Evolutionary conservation across 1,140 invertebrate genomes (phyloP).

Genomic region (Dufourea novaeangliae): DNA sequence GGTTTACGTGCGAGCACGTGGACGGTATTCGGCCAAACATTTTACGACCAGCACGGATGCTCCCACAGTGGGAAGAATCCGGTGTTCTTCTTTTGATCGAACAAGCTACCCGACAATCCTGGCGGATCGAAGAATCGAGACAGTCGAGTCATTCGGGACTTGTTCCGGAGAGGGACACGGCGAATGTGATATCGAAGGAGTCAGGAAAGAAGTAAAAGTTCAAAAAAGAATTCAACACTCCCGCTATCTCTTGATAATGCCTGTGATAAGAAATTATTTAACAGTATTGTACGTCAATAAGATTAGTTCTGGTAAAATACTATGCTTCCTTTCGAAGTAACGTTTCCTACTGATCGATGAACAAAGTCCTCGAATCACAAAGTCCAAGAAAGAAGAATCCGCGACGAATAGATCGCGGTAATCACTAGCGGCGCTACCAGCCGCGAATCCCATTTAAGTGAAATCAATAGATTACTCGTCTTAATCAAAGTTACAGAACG

Average conservation of each 20-base stretch:
- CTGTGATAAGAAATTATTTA: too few relatives aligned
- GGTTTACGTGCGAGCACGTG: constrained; percentile 26
- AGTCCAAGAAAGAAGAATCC: background rate
- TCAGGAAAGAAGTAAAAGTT: background rate
- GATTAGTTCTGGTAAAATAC: too few relatives aligned
- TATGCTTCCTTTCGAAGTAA: too few relatives aligned
- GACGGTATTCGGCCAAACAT: constrained; percentile 24
- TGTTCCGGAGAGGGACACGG: background rate
- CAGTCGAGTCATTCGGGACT: background rate
- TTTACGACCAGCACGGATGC: background rate
- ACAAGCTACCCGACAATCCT: background rate
- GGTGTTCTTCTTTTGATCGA: background rate
- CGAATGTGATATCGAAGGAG: background rate
- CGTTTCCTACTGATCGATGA: background rate
- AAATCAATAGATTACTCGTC: constrained; percentile 36
- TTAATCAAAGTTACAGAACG: constrained; percentile 45
- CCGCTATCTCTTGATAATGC: too few relatives aligned
- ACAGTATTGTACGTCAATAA: too few relatives aligned
- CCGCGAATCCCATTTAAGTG: constrained; percentile 2
- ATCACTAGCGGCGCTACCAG: background rate
- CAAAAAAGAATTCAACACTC: too few relatives aligned
- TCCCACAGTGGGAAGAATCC: background rate
- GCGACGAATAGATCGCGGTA: background rate
- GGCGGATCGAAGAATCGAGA: background rate
- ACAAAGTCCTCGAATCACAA: too few relatives aligned